Evolutionary conservation across 2,113 vertebrate genomes (phyloP).

Genomic region (Petrocephalus zakoni): DNA sequence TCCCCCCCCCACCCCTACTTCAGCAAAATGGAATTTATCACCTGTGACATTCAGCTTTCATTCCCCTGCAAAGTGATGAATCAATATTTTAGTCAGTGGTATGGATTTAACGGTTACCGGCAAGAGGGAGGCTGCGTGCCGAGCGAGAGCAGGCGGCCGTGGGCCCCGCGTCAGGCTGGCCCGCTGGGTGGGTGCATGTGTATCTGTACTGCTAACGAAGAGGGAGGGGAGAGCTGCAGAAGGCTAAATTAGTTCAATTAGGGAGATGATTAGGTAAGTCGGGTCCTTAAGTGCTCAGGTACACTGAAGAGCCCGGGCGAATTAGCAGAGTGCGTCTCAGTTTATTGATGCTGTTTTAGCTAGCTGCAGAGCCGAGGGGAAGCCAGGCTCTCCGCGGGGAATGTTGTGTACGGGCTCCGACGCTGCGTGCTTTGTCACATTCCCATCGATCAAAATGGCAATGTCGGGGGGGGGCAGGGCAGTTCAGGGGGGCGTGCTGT

Average conservation of each 20-base stretch:
- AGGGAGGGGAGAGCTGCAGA: background rate
- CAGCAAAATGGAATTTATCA: background rate
- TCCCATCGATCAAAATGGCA: background rate
- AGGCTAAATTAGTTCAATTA: background rate
- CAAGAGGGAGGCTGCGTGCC: background rate
- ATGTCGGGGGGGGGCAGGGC: background rate
- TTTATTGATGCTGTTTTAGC: background rate
- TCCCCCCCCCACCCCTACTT: background rate
- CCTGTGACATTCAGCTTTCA: background rate
- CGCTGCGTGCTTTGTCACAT: background rate
- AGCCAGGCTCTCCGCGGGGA: background rate
- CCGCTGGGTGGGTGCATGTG: no score
- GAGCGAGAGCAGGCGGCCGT: background rate
- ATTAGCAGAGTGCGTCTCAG: background rate
- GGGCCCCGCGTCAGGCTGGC: background rate
- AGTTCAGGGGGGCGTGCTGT: background rate
- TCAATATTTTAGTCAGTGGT: background rate
- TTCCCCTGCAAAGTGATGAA: background rate
- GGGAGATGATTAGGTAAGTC: background rate
- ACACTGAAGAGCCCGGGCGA: background rate
- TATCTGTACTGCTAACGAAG: background rate
- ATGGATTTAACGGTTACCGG: background rate
- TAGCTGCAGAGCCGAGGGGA: background rate
- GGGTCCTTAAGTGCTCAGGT: background rate
- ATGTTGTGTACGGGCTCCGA: background rate